Base-by-base conservation (phyloP, 2,888 invertebrate genomes). In the Cacoxenus indagator region DNA sequence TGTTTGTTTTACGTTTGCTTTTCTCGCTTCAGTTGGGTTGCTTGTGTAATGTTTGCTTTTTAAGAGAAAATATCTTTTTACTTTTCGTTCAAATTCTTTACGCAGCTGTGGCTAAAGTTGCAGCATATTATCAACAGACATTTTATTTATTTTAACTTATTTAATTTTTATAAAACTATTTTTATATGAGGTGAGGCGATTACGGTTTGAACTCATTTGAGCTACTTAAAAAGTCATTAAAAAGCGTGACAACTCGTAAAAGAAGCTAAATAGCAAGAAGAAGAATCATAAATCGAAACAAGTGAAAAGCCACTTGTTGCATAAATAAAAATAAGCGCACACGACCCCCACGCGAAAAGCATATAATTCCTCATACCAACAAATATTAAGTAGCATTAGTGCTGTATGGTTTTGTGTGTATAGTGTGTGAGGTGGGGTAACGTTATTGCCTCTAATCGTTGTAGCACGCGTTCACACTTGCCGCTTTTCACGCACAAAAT, bases 151-250 rank as follows among this genome's bases (percentile, higher is more conserved):
- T n/a, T n/a, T n/a, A n/a, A n/a, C n/a, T n/a, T n/a, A n/a, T n/a
- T n/a, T n/a, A n/a, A n/a, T n/a, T n/a, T n/a, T n/a, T n/a, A n/a
- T n/a, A n/a, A 19, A 46, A n/a, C 14, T n/a, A 6, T 46, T 46
- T 11, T 46, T 6, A 46, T 6, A n/a, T 46, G 46, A 46, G 19
- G n/a, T n/a, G 17, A 46, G 17, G 46, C 19, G 46, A 46, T 46
- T 46, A 46, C 19, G 22, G 14, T 54, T 37, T 14, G 37, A 11
- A 37, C 54, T 54, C n/a, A 57, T 57, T 27, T 26, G n/a, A 57
- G 26, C 27, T 57, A 17, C 57, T 57, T 57, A 57, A 57, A 57
- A 57, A 57, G 57, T 57, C 57, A 57, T 57, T 57, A 57, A 4
- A 1, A 37, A 14, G 6, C 48, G 19, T 29, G 29, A 27, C 9